phyloP scores from a whole-genome alignment of 2,888 invertebrate genomes.

The Limnephilus marmoratus region DNA sequence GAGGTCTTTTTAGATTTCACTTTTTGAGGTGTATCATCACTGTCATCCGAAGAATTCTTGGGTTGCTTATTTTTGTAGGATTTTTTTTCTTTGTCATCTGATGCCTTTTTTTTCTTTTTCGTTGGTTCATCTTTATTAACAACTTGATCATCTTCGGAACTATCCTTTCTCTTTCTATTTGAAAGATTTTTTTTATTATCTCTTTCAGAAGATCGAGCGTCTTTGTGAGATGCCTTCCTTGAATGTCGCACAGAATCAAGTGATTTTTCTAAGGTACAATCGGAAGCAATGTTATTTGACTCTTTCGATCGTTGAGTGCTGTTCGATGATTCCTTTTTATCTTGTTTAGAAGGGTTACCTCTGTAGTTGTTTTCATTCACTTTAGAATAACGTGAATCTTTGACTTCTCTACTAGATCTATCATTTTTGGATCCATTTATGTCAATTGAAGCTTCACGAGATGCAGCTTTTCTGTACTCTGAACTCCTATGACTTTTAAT shows the following conservation, averaged over 20 bases:
- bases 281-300: not conserved
- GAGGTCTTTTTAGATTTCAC: conserved; percentile 66
- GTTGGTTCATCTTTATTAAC: conserved; percentile 69
- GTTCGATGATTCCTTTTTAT: not conserved
- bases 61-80: conserved; percentile 73
- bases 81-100: conserved; percentile 68
- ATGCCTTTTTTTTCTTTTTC: conserved; percentile 67
- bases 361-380: not conserved
- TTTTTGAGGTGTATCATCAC: conserved; percentile 63
- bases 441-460: not conserved
- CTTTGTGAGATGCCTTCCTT: conserved; percentile 9
- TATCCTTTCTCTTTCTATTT: conserved; percentile 63
- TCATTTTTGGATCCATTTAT: conserved; percentile 50
- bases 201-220: conserved; percentile 49
- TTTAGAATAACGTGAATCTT: conserved; percentile 6
- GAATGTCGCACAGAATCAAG: not conserved
- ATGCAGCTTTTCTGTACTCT: not conserved
- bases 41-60: conserved; percentile 65
- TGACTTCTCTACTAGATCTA: conserved; percentile 37
- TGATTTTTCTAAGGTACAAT: not conserved
- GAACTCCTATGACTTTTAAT: not conserved
- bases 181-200: conserved; percentile 66
- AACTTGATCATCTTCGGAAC: conserved; percentile 65
- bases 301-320: not conserved
- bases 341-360: not conserved